Percentiles rank a stretch among this genome's conserved stretches.
These are phyloP conservation scores for Cheilosia pagana DNA, from an alignment of 2,888 invertebrate species.

Conservation along the genomic window DNA sequence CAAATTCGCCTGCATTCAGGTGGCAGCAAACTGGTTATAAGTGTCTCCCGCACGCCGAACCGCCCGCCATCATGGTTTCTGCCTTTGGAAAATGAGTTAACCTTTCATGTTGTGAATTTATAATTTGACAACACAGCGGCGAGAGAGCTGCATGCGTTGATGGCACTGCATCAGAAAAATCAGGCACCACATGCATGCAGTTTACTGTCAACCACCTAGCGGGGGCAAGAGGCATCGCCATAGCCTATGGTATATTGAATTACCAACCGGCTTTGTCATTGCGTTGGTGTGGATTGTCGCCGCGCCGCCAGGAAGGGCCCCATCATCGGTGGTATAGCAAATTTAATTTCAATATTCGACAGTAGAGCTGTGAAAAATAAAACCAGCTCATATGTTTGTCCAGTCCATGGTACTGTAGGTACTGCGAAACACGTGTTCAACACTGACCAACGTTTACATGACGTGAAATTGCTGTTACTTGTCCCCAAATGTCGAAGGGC, in stretches of 20 bases:
- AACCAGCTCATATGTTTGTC: too few relatives aligned
- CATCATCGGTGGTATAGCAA: slow-evolving; percentile 50
- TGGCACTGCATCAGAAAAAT: slow-evolving; percentile 56
- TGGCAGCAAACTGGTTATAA: slow-evolving; percentile 72
- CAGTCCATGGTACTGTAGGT: too few relatives aligned
- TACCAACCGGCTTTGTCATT: slow-evolving; percentile 57
- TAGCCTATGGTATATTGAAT: slow-evolving; percentile 52
- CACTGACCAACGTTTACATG: slow-evolving; percentile 73
- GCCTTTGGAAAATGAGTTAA: slow-evolving; percentile 74
- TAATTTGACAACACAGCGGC: slow-evolving; percentile 66
- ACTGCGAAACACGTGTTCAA: slow-evolving; percentile 68
- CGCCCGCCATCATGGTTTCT: slow-evolving; percentile 61
- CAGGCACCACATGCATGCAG: slow-evolving; percentile 57
- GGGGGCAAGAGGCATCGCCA: slow-evolving; percentile 22
- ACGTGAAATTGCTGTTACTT: slow-evolving; percentile 73
- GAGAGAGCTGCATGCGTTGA: slow-evolving; percentile 50
- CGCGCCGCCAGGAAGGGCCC: slow-evolving; percentile 56
- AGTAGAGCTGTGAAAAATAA: slow-evolving; percentile 22
- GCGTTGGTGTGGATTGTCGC: slow-evolving; percentile 42
- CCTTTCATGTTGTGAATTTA: slow-evolving; percentile 77
- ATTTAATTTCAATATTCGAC: slow-evolving; percentile 55
- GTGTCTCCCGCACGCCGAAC: slow-evolving; percentile 48
- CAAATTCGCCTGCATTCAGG: slow-evolving; percentile 63
- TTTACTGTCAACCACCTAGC: slow-evolving; percentile 46
- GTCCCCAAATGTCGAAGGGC: slow-evolving; percentile 72